A percentile compares a stretch with the other conserved stretches of the same genome.
Evolutionary conservation across 37 sponge, comb jelly and placozoan species (phyloP).

Genomic region (Crambe crambe): DNA sequence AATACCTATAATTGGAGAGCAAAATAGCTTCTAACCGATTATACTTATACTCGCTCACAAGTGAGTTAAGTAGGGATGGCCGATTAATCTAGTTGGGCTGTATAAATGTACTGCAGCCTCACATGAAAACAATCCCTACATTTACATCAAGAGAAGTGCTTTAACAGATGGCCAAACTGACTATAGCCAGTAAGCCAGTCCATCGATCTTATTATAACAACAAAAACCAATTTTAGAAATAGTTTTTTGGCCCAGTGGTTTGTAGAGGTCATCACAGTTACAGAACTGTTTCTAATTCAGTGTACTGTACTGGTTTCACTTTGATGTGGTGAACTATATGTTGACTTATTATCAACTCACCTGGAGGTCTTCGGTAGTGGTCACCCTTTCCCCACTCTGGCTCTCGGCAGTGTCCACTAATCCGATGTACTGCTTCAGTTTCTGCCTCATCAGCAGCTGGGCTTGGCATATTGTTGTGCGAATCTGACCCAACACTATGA

Average conservation of each 20-base stretch:
- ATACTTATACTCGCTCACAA: too few relatives aligned
- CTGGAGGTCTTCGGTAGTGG: conserved; percentile 57
- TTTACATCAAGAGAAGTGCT: too few relatives aligned
- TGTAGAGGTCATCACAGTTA: too few relatives aligned
- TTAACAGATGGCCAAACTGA: too few relatives aligned
- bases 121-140: too few relatives aligned
- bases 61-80: too few relatives aligned
- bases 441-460: conserved; percentile 70
- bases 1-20: neutral
- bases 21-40: neutral
- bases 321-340: too few relatives aligned
- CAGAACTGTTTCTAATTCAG: too few relatives aligned
- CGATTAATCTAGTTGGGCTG: too few relatives aligned
- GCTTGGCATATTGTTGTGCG: conserved; percentile 71
- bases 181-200: too few relatives aligned
- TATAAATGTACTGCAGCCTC: too few relatives aligned
- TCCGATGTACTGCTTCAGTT: conserved; percentile 69
- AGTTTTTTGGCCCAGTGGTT: neutral
- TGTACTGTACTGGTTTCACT: too few relatives aligned
- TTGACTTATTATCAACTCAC: neutral
- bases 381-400: conserved; percentile 28
- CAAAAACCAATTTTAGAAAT: neutral
- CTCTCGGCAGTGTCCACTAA: conserved; percentile 64
- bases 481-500: conserved; percentile 69
- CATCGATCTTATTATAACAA: neutral